Evolutionary conservation across 92 coral and sea anemone genomes (phyloP).

Genomic region (Ricordea florida): DNA sequence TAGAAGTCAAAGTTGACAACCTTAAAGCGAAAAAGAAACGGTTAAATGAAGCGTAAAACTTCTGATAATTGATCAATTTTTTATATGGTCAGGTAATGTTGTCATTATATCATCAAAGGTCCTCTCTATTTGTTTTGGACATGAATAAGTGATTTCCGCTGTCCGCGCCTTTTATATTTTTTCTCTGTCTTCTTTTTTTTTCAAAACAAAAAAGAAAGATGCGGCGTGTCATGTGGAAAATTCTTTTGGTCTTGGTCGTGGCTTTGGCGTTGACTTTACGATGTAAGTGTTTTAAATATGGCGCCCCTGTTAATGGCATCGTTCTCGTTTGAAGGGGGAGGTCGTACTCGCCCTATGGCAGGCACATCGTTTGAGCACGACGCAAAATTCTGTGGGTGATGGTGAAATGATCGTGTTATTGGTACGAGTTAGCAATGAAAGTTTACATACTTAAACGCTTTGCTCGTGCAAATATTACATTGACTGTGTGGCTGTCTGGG

Average conservation of each 20-base stretch:
- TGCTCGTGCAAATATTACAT: too few relatives aligned
- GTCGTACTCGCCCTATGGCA: too few relatives aligned
- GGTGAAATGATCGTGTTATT: too few relatives aligned
- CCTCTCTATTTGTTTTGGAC: constrained; percentile 43
- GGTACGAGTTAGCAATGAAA: too few relatives aligned
- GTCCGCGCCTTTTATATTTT: constrained; percentile 36
- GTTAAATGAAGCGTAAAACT: constrained; percentile 3
- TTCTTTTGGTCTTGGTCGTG: constrained; percentile 19
- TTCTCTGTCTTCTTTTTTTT: constrained; percentile 11
- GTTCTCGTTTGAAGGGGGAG: not conserved
- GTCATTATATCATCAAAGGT: constrained; percentile 68
- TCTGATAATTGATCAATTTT: constrained; percentile 27
- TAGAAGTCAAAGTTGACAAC: too few relatives aligned
- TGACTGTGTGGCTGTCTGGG: too few relatives aligned
- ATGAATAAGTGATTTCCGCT: constrained; percentile 57
- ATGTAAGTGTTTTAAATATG: constrained; percentile 48
- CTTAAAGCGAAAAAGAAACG: too few relatives aligned
- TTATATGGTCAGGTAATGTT: constrained; percentile 19
- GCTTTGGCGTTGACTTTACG: not conserved
- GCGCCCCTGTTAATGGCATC: not conserved
- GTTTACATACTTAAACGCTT: too few relatives aligned
- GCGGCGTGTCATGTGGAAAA: constrained; percentile 17
- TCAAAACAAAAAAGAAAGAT: constrained; percentile 47
- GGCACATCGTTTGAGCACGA: too few relatives aligned
- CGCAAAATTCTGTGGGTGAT: too few relatives aligned